phyloP scores from a whole-genome alignment of 2,888 invertebrate genomes.

The Opisthograptis luteolata region DNA sequence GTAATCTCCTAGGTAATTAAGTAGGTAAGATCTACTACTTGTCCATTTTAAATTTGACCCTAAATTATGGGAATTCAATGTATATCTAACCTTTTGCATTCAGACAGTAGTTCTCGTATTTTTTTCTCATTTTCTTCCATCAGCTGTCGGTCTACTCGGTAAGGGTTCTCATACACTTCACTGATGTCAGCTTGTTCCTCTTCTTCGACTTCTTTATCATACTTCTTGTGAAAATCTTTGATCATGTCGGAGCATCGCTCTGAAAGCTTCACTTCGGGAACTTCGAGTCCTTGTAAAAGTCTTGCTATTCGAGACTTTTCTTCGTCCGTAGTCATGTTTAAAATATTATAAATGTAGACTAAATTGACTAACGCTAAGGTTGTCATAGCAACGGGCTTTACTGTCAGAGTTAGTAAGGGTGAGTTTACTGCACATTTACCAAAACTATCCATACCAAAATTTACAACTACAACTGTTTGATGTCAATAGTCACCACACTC shows the following conservation, averaged over 20 bases:
- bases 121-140: slow-evolving; percentile 67
- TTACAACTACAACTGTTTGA: too few species aligned
- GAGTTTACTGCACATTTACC: too few species aligned
- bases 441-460: too few species aligned
- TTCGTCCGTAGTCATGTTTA: slow-evolving; percentile 70
- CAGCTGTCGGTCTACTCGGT: slow-evolving; percentile 56
- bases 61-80: background rate
- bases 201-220: slow-evolving; percentile 51
- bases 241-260: slow-evolving; percentile 64
- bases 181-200: slow-evolving; percentile 38
- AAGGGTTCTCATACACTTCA: slow-evolving; percentile 62
- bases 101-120: slow-evolving; percentile 52
- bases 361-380: background rate
- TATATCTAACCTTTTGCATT: slow-evolving; percentile 55
- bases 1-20: too few species aligned
- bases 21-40: too few species aligned
- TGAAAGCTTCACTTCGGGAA: slow-evolving; percentile 65
- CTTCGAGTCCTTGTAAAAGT: slow-evolving; percentile 66
- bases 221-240: slow-evolving; percentile 62
- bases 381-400: background rate
- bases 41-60: too few species aligned
- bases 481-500: too few species aligned
- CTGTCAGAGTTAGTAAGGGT: too few species aligned
- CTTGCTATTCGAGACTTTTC: slow-evolving; percentile 69
- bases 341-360: too few species aligned